A percentile compares a stretch with the other conserved stretches of the same genome.
These are phyloP conservation scores for Drosophila testacea DNA, from an alignment of 2,888 invertebrate genomes.

Conservation along the genomic window DNA sequence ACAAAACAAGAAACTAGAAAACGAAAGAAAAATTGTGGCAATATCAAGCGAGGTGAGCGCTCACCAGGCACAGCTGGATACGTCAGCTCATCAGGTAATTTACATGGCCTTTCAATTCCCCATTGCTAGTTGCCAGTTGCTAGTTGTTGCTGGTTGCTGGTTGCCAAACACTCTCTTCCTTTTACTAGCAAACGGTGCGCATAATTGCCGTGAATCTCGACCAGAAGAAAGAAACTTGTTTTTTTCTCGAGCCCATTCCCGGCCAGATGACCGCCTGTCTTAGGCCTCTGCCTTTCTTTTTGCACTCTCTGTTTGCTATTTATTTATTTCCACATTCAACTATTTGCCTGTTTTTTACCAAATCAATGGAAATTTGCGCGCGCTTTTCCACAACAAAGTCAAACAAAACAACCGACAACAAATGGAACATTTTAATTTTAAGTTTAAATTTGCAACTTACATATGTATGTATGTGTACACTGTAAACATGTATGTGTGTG, in stretches of 20 bases:
- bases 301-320: conserved; percentile 34
- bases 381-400: conserved; percentile 12
- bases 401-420: not conserved
- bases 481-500: not conserved
- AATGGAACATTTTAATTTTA: conserved; percentile 9
- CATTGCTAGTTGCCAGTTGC: conserved; percentile 44
- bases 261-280: conserved; percentile 44
- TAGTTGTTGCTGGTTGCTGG: conserved; percentile 24
- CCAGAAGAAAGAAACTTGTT: conserved; percentile 59
- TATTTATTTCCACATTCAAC: conserved; percentile 53
- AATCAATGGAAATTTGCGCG: conserved; percentile 18
- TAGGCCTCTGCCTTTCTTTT: conserved; percentile 37
- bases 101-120: conserved; percentile 79
- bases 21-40: conserved; percentile 62
- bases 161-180: conserved; percentile 77
- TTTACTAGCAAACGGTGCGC: conserved; percentile 75
- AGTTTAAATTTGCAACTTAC: conserved; percentile 1
- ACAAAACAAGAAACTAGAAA: conserved; percentile 19
- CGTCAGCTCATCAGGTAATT: conserved; percentile 72
- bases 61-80: conserved; percentile 72
- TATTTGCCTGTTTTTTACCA: conserved; percentile 35
- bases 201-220: conserved; percentile 75
- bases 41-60: conserved; percentile 46
- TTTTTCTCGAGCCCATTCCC: conserved; percentile 34
- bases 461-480: not conserved